Evolutionary conservation across 92 coral and sea anemone genomes (phyloP).

Genomic region (Zoanthus solanderi): DNA sequence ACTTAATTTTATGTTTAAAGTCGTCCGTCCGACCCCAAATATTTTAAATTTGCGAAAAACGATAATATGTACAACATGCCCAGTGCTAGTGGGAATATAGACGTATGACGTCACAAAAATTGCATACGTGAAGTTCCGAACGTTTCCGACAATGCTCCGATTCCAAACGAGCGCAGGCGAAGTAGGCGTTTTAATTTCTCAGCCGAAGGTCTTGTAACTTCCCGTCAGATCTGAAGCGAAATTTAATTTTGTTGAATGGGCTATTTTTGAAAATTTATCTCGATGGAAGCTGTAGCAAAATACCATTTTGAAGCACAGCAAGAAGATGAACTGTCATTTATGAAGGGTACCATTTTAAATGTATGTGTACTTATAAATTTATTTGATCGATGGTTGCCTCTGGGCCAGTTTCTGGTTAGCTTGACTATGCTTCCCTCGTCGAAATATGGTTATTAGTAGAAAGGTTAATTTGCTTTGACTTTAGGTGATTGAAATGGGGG

Average conservation of each 20-base stretch:
- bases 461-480: slow-evolving; percentile 17
- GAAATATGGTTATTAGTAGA: background rate
- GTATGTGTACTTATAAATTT: slow-evolving; percentile 59
- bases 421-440: background rate
- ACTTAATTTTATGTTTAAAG: no score
- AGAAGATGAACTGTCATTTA: slow-evolving; percentile 89
- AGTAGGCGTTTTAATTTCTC: slow-evolving; percentile 32
- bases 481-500: slow-evolving; percentile 89
- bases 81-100: no score
- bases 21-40: no score
- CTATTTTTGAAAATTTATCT: slow-evolving; percentile 11
- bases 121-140: slow-evolving; percentile 8
- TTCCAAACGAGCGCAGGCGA: slow-evolving; percentile 23
- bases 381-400: background rate
- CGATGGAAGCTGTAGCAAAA: slow-evolving; percentile 93
- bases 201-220: slow-evolving; percentile 4
- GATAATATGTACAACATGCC: no score
- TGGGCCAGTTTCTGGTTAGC: background rate
- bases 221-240: slow-evolving; percentile 38
- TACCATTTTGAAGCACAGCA: slow-evolving; percentile 77
- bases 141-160: slow-evolving; percentile 18
- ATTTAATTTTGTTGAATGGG: slow-evolving; percentile 15
- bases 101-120: background rate
- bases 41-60: no score
- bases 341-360: slow-evolving; percentile 80